Conservation (phyloP, 2,888 invertebrate species). For the Cylloceria caligata region DNA sequence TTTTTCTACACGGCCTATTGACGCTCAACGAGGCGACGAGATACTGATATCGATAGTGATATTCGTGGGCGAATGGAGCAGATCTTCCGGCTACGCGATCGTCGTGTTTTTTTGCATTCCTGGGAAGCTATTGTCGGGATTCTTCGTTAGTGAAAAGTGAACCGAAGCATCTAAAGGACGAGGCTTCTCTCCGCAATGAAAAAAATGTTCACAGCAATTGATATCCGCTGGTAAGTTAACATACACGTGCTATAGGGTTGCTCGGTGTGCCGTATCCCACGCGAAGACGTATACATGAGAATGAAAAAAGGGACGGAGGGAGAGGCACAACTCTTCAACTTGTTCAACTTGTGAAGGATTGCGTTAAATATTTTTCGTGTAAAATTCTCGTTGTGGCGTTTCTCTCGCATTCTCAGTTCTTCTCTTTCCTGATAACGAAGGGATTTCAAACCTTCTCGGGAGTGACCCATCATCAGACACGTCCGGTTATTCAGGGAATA, state of each 20-base stretch:
- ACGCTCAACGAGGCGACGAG: background rate
- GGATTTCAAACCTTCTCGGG: background rate
- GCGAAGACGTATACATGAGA: slow-evolving; percentile 3
- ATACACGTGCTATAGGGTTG: background rate
- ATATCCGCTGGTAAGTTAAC: slow-evolving; percentile 28
- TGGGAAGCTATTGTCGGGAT: slow-evolving; percentile 60
- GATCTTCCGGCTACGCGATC: slow-evolving; percentile 62
- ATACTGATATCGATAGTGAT: slow-evolving; percentile 47
- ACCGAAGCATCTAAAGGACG: background rate
- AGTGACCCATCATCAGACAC: slow-evolving; percentile 9
- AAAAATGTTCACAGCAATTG: slow-evolving; percentile 50
- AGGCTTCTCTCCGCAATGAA: slow-evolving; percentile 60
- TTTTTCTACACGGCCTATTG: too few relatives aligned
- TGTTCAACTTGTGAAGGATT: too few relatives aligned
- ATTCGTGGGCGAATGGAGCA: slow-evolving; percentile 66
- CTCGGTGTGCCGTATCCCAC: background rate
- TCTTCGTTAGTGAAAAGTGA: slow-evolving; percentile 27
- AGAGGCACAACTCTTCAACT: background rate
- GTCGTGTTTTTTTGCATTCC: slow-evolving; percentile 57
- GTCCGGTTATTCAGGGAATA: slow-evolving; percentile 21
- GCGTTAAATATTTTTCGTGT: too few relatives aligned
- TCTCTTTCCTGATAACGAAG: slow-evolving; percentile 23
- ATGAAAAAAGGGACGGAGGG: background rate
- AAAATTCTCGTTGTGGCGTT: background rate
- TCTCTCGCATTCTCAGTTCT: background rate